Conservation (phyloP, 2,797 vertebrate species). For the Propithecus deckenii region DNA sequence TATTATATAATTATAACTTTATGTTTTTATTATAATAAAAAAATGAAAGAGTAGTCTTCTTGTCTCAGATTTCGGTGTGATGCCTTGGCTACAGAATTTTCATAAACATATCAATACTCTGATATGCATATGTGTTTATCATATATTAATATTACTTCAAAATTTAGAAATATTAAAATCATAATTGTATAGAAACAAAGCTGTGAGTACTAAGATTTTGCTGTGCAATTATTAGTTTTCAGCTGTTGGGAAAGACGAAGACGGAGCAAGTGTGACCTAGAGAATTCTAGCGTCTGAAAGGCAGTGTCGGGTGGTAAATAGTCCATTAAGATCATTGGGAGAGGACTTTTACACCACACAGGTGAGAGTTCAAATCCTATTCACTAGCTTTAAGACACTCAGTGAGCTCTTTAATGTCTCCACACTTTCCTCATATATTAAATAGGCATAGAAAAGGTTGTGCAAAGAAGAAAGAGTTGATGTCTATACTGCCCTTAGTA, state of each 20-base stretch:
- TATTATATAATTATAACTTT: not conserved
- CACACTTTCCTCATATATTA: not conserved
- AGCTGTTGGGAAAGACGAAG: not conserved
- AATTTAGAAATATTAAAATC: not conserved
- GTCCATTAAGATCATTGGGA: not conserved
- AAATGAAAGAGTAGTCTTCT: not conserved
- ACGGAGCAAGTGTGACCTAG: not conserved
- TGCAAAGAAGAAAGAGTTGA: not conserved
- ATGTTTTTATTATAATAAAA: not conserved
- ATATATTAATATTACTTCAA: not conserved
- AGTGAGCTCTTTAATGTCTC: not conserved
- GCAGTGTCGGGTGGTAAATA: not conserved
- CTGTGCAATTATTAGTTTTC: not conserved
- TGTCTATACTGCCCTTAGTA: not conserved
- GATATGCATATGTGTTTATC: not conserved
- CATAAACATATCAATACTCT: not conserved
- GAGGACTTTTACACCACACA: not conserved
- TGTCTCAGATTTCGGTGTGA: not conserved
- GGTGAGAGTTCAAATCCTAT: not conserved
- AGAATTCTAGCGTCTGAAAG: not conserved
- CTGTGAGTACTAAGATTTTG: not conserved
- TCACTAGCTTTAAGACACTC: not conserved
- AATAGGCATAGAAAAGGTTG: not conserved
- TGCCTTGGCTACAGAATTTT: not conserved
- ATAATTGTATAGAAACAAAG: not conserved